Evolutionary conservation across 2,797 vertebrate genomes (phyloP).

Genomic region (Acanthiza pusilla): DNA sequence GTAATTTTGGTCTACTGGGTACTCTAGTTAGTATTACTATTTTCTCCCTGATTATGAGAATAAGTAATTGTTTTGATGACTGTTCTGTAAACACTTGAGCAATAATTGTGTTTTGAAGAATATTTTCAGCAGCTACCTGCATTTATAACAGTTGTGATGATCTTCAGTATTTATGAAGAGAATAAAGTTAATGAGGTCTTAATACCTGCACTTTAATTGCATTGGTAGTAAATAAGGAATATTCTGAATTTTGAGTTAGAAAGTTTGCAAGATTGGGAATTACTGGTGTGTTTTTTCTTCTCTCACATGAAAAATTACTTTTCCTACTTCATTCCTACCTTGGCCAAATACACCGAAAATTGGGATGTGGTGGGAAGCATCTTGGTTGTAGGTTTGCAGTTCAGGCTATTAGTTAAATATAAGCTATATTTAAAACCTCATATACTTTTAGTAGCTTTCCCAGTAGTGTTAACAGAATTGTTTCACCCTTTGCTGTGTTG

Average conservation of each 20-base stretch:
- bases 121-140: background rate
- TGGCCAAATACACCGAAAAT: background rate
- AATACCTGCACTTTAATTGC: background rate
- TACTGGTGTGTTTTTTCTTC: background rate
- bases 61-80: background rate
- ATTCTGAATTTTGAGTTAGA: background rate
- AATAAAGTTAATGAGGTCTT: background rate
- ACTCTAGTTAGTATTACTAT: background rate
- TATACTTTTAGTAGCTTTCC: constrained; percentile 24
- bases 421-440: background rate
- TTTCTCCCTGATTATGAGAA: background rate
- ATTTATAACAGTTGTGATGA: background rate
- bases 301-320: background rate
- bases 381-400: background rate
- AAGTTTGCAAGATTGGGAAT: background rate
- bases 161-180: background rate
- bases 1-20: background rate
- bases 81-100: background rate
- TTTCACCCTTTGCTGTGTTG: constrained; percentile 55
- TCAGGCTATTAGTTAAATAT: background rate
- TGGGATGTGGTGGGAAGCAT: background rate
- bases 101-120: background rate
- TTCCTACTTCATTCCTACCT: background rate
- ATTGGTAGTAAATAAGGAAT: background rate
- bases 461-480: constrained; percentile 15